Percentiles rank a stretch among this genome's conserved stretches.
Evolutionary conservation across 1,140 invertebrate genomes (phyloP).

Genomic region (Trichoplusia ni): DNA sequence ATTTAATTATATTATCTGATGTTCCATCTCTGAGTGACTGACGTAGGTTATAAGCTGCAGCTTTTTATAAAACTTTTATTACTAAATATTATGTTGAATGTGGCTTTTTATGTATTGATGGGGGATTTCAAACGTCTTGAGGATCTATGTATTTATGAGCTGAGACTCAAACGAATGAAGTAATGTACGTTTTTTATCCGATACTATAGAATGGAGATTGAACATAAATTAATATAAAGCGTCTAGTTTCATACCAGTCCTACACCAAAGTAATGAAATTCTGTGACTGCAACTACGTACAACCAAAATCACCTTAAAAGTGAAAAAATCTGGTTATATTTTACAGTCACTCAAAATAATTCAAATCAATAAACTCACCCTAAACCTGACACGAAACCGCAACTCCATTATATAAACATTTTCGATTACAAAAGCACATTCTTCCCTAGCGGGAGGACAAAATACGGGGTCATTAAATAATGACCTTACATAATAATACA

Average conservation of each 20-base stretch:
- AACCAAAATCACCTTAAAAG: no score
- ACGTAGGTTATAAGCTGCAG: constrained; percentile 36
- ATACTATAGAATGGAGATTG: neutral
- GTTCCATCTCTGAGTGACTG: constrained; percentile 60
- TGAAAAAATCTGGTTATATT: neutral
- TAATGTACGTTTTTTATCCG: neutral
- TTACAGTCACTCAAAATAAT: neutral
- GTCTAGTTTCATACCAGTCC: no score
- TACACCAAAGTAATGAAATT: no score
- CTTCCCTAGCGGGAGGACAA: no score
- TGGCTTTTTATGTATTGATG: neutral
- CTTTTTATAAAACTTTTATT: neutral
- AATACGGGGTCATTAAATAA: constrained; percentile 72
- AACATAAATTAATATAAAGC: neutral
- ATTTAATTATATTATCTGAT: constrained; percentile 72
- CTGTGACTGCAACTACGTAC: no score
- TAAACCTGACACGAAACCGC: neutral
- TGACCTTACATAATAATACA: constrained; percentile 68
- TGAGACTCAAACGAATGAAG: no score
- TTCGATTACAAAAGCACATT: constrained; percentile 14
- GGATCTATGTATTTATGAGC: no score
- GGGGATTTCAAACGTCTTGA: no score
- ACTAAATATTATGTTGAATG: neutral
- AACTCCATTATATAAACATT: constrained; percentile 22
- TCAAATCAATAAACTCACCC: constrained; percentile 4